phyloP scores from a whole-genome alignment of 1,140 invertebrate genomes.

The Pemphigus obesinymphae region DNA sequence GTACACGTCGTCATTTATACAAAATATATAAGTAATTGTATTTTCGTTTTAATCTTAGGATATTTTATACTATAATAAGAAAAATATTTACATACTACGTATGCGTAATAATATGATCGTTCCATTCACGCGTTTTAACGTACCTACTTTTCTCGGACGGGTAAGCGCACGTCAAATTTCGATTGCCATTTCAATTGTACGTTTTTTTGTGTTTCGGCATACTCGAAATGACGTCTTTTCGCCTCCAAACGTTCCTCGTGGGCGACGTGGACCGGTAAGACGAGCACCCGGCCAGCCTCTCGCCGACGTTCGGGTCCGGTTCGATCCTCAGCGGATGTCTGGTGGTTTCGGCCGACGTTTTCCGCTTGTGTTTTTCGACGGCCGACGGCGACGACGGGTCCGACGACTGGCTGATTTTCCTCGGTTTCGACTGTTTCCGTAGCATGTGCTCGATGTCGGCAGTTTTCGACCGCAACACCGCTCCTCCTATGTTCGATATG shows the following conservation, averaged over 20 bases:
- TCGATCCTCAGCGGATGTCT: constrained; percentile 59
- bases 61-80: background rate
- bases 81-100: background rate
- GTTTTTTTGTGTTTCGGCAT: constrained; percentile 54
- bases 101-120: background rate
- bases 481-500: constrained; percentile 54
- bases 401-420: constrained; percentile 42
- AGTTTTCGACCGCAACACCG: constrained; percentile 62
- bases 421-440: constrained; percentile 44
- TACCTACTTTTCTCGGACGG: no score
- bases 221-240: constrained; percentile 74
- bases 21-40: no score
- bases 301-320: constrained; percentile 44
- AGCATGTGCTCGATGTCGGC: constrained; percentile 63
- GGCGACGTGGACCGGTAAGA: constrained; percentile 30
- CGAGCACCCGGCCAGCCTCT: constrained; percentile 28
- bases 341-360: constrained; percentile 60
- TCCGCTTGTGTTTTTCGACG: constrained; percentile 56
- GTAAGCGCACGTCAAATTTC: no score
- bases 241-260: constrained; percentile 58
- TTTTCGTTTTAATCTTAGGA: background rate
- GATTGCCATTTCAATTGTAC: background rate
- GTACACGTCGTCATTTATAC: no score
- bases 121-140: no score
- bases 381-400: background rate